Percentiles rank a stretch among this genome's conserved stretches.
phyloP scores from a whole-genome alignment of 2,888 invertebrate species.

The Margaritifera margaritifera region DNA sequence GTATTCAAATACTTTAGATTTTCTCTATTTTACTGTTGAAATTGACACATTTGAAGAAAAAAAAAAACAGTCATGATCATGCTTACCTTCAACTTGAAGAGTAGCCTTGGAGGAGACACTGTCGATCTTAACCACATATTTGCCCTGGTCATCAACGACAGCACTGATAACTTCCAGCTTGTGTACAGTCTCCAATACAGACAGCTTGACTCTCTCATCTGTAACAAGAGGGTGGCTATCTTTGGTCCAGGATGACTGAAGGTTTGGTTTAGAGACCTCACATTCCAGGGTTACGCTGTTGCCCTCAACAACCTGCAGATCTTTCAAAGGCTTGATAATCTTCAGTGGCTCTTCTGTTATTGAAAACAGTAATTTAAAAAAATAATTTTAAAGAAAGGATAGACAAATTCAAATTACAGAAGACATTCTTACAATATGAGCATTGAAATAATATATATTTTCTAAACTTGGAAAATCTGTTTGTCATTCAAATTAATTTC shows the following conservation, averaged over 20 bases:
- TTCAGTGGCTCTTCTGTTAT: slow-evolving; percentile 59
- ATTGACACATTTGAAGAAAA: background rate
- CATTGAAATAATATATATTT: no score
- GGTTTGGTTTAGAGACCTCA: slow-evolving; percentile 64
- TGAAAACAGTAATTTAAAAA: background rate
- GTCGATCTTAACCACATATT: slow-evolving; percentile 84
- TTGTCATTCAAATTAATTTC: no score
- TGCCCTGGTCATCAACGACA: slow-evolving; percentile 77
- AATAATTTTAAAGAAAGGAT: no score
- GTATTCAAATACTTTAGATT: no score
- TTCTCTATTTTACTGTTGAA: no score
- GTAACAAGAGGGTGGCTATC: slow-evolving; percentile 83
- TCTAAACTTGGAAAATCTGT: no score
- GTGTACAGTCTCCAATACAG: slow-evolving; percentile 79
- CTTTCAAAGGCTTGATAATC: slow-evolving; percentile 61
- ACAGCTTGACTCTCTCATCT: slow-evolving; percentile 85
- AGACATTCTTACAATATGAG: no score
- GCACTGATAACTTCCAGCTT: slow-evolving; percentile 59
- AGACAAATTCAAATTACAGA: no score
- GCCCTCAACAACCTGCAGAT: slow-evolving; percentile 59
- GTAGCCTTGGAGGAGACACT: slow-evolving; percentile 82
- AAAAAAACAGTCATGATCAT: background rate
- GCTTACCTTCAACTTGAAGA: slow-evolving; percentile 82
- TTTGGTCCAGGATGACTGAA: slow-evolving; percentile 66
- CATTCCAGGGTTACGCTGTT: slow-evolving; percentile 62